Conservation (phyloP, 1,140 invertebrate species). For the Drosophila trapezifrons region DNA sequence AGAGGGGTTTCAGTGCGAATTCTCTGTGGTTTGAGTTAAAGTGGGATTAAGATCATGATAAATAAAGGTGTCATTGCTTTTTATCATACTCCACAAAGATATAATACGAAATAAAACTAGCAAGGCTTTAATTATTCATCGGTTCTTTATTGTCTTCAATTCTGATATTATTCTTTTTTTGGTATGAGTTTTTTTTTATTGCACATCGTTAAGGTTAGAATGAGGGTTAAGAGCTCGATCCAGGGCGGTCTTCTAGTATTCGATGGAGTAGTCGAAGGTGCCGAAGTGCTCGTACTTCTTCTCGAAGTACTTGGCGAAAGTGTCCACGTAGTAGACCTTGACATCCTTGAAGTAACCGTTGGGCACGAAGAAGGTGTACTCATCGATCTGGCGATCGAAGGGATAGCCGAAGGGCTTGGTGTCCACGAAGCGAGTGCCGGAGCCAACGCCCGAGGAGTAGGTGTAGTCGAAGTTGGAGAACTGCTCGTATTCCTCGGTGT, state of each 20-base stretch:
- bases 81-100: no score
- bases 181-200: constrained; percentile 44
- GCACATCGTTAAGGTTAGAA: constrained; percentile 33
- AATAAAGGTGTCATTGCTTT: neutral
- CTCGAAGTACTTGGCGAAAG: constrained; percentile 83
- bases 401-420: constrained; percentile 83
- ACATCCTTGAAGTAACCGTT: constrained; percentile 84
- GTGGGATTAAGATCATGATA: neutral
- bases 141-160: constrained; percentile 28
- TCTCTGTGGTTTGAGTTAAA: no score
- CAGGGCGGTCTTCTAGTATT: constrained; percentile 38
- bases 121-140: neutral
- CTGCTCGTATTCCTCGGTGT: constrained; percentile 71
- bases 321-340: constrained; percentile 84
- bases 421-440: constrained; percentile 73
- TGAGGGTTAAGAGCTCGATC: constrained; percentile 38
- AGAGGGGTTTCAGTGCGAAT: no score
- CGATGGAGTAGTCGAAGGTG: constrained; percentile 66
- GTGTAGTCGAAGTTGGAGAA: constrained; percentile 68
- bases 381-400: constrained; percentile 83
- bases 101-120: neutral
- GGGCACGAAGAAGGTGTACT: constrained; percentile 78
- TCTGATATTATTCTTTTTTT: constrained; percentile 45
- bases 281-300: constrained; percentile 69
- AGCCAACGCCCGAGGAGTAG: constrained; percentile 68